Conservation (phyloP, 2,888 invertebrate genomes). For the Acanthosepion lycidas region DNA sequence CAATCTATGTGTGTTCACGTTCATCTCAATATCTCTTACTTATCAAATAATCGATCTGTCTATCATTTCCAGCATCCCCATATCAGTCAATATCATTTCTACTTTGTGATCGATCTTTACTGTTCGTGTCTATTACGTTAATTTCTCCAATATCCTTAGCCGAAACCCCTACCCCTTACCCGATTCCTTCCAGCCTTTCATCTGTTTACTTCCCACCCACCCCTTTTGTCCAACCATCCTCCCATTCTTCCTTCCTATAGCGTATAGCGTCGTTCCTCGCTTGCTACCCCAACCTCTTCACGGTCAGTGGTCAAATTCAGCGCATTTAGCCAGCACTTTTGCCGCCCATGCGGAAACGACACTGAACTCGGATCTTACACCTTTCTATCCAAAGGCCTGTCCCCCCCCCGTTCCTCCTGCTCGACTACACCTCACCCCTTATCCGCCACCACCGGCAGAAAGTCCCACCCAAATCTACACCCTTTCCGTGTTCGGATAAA, state of each 20-base stretch:
- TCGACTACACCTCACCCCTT: not conserved
- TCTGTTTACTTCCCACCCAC: not conserved
- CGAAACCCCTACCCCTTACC: not conserved
- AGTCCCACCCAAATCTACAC: not conserved
- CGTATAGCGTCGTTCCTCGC: not conserved
- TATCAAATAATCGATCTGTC: not conserved
- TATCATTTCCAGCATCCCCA: not conserved
- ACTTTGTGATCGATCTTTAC: not conserved
- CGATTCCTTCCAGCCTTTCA: not conserved
- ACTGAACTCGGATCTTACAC: not conserved
- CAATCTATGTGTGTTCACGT: not conserved
- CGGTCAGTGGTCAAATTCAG: not conserved
- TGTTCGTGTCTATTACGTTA: not conserved
- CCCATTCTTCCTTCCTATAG: not conserved
- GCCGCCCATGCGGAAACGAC: not conserved
- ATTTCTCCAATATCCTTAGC: not conserved
- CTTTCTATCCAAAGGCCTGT: not conserved
- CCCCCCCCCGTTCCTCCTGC: not conserved
- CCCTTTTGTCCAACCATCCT: not conserved
- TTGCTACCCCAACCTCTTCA: not conserved
- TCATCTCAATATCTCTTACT: not conserved
- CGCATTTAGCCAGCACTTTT: not conserved
- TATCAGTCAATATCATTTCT: not conserved
- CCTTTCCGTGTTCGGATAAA: not conserved
- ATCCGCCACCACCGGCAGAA: not conserved